phyloP scores from a whole-genome alignment of 2,888 invertebrate genomes.

The Drosophila engyochracea region DNA sequence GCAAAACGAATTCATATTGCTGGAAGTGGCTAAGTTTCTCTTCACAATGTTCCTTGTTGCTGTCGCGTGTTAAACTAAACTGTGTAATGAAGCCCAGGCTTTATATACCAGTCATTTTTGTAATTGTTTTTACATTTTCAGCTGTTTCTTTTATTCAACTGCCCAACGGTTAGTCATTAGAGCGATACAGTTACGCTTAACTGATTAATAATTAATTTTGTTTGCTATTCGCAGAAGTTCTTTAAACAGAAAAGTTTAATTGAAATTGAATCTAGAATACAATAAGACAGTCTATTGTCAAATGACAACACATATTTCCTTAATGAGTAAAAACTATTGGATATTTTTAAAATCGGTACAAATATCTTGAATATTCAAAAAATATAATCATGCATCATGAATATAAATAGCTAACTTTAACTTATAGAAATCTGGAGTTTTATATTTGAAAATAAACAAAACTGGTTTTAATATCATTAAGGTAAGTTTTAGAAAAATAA shows the following conservation, averaged over 20 bases:
- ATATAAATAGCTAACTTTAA: not conserved
- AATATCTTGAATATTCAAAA: not conserved
- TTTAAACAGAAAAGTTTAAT: not conserved
- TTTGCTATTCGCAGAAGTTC: not conserved
- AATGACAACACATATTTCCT: not conserved
- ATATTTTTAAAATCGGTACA: not conserved
- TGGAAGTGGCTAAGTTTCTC: not conserved
- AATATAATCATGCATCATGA: not conserved
- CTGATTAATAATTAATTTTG: not conserved
- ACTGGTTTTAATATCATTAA: not conserved
- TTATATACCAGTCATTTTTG: constrained; percentile 9
- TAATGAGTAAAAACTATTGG: not conserved
- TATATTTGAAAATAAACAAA: not conserved
- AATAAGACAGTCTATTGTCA: not conserved
- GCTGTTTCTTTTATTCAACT: constrained; percentile 24
- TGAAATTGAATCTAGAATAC: no score
- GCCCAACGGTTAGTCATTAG: not conserved
- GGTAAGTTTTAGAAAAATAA: not conserved
- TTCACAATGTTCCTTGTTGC: not conserved
- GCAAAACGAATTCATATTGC: constrained; percentile 38
- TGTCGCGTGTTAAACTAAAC: constrained; percentile 27
- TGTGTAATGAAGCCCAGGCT: not conserved
- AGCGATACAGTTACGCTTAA: not conserved
- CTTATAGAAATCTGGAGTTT: not conserved
- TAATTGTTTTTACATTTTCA: not conserved